Conservation (phyloP, 2,797 vertebrate genomes). For the Typhlichthys subterraneus region DNA sequence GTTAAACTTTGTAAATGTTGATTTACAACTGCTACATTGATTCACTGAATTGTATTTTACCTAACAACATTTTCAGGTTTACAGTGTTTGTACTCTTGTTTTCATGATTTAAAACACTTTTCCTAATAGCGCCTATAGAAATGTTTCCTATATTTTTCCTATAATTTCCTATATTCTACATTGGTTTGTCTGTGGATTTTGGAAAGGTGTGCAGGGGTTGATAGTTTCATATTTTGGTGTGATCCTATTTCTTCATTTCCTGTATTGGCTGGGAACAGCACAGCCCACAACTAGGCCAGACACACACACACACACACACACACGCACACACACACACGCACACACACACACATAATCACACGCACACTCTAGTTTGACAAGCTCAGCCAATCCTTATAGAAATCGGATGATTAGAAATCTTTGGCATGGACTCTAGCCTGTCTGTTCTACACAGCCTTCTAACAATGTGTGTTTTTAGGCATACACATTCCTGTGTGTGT, state of each 20-base stretch:
- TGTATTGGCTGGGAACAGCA: constrained; percentile 68
- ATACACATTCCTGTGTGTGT: not conserved
- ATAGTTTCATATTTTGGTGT: constrained; percentile 76
- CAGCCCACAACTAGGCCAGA: constrained; percentile 47
- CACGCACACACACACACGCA: not conserved
- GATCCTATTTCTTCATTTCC: constrained; percentile 84
- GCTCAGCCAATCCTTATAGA: no score
- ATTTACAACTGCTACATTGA: no score
- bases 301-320: not conserved
- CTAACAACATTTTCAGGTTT: no score
- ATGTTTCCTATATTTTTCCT: constrained; percentile 16
- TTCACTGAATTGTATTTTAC: no score
- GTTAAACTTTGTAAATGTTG: no score
- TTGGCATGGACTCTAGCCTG: no score
- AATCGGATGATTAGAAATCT: no score
- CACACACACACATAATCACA: not conserved
- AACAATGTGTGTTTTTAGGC: constrained; percentile 28
- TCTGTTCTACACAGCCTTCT: constrained; percentile 18
- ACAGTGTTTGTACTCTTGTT: constrained; percentile 12
- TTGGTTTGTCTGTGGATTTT: constrained; percentile 55
- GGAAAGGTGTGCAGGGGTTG: constrained; percentile 68
- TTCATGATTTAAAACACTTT: constrained; percentile 40
- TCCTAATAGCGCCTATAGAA: constrained; percentile 47
- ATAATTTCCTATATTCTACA: constrained; percentile 46
- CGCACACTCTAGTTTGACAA: no score